Evolutionary conservation across 1,140 invertebrate species (phyloP), one percentile per base, ranked within the genome.

Genomic region (Zaprionus africanus): DNA sequence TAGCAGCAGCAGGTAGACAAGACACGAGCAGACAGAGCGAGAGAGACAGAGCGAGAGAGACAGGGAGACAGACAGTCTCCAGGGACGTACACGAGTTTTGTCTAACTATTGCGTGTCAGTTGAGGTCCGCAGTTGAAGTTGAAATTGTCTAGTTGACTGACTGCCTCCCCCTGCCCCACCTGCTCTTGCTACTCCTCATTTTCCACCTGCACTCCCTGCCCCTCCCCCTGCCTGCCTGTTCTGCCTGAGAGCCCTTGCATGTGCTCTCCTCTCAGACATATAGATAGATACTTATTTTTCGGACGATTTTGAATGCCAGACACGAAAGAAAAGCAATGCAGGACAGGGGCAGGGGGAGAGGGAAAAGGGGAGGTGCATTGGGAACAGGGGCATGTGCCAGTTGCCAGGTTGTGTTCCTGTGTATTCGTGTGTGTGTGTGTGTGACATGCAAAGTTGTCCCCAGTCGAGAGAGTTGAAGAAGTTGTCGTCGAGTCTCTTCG

Each of bases 71-170:
- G 49, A 43, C 24, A 28, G 41, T 56, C 71, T 56, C 38, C 36
- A 41, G 61, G 46, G 61, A 69, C 56, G 49, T 66, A 56, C 54
- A 12, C 54, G 9, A 60, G 54, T 71, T 75, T 49, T 61, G 61
- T 73, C 62, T 76, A 76, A 76, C 75, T 77, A 77, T 77, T 77
- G 75, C 75, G 75, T 77, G 75, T 73, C 75, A 73, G 69, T 57
- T 46, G 62, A 61, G 36, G 36, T 64, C 54, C 38, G 46, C 24
- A 59, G 66, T 64, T 70, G 67, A 63, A 43, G 24, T 56, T 66
- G 34, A 17, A 56, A 38, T 56, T 28, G 69, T 69, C 64, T 60
- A 63, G 59, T 63, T 62, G 60, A 62, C 74, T 64, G 61, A 22
- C 54, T 65, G 60, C 26, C 64, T 46, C 41, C 31, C 46, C 26